Evolutionary conservation across 2,797 vertebrate genomes (phyloP), one percentile per base, ranked within the genome.

Genomic region (Capromys pilorides): DNA sequence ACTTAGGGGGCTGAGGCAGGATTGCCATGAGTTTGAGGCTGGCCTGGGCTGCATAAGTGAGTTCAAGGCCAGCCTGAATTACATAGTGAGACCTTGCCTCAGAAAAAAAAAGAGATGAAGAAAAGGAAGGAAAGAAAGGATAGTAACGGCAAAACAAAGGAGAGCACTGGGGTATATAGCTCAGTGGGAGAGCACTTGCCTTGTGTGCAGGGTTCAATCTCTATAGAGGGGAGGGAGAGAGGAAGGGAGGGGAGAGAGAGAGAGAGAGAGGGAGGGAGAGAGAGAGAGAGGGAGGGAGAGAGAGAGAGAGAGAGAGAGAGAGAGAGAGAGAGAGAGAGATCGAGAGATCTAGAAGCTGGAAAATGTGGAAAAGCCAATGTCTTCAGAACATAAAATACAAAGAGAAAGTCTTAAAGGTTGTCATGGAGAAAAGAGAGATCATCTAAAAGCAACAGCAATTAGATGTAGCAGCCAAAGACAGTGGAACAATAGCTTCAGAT

Each of bases 391-490:
- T 78, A 82, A 79, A 95, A 84, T 75, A 67, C 19, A 54, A 89
- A 90, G 24, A 90, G 86, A 83, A 91, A 92, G 88, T 81, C 49
- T 91, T 86, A 49, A 62, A 93, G 78, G 62, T 39, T 94, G 31
- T 36, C 57, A 92, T 82, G 89, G 41, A 81, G 80, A 71, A 94
- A 91, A 94, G 26, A 86, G 85, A 84, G n/a, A 57, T 66, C 49
- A 71, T 67, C 21, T 95, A 77, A 90, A 96, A 94, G 78, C 41
- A 80, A 67, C 77, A 90, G 88, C 33, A 79, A 86, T 62, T 77
- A 81, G 90, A 77, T 21, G 19, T n/a, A 73, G 61, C 26, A 73
- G 78, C 49, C 54, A 62, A 66, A 85, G 64, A 86, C 54, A 86
- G 57, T 62, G 62, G 51, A 86, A 88, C 49, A 49, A 61, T 78